phyloP scores from a whole-genome alignment of 2,797 vertebrate genomes.

The Lagodon rhomboides region DNA sequence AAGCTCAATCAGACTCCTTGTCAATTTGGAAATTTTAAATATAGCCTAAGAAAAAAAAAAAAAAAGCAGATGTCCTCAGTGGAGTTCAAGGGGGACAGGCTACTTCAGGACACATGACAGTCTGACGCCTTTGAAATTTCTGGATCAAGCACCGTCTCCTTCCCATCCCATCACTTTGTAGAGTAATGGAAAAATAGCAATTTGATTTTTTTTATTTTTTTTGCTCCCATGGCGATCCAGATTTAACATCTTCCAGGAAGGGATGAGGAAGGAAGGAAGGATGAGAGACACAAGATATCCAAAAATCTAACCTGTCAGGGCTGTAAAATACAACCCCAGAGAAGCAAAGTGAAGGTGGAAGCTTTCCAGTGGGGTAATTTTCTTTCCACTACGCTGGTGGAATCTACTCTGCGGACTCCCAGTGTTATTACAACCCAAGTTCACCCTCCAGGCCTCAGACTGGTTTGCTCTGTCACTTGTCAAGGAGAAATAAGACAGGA shows the following conservation, averaged over 20 bases:
- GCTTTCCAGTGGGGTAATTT: constrained; percentile 55
- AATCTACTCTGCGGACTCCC: constrained; percentile 58
- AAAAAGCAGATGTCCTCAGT: constrained; percentile 24
- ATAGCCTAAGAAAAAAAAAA: constrained; percentile 12
- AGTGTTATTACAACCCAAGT: constrained; percentile 68
- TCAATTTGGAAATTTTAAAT: constrained; percentile 53
- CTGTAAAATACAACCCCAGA: constrained; percentile 57
- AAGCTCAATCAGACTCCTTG: constrained; percentile 54
- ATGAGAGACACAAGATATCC: constrained; percentile 58
- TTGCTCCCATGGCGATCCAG: constrained; percentile 47
- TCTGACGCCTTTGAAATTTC: constrained; percentile 37
- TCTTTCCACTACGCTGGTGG: constrained; percentile 37
- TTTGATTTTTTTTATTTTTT: constrained; percentile 59
- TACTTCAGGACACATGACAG: constrained; percentile 12
- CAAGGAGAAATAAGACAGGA: constrained; percentile 65
- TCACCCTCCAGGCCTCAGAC: constrained; percentile 47
- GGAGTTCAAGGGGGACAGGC: constrained; percentile 29
- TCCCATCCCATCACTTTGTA: constrained; percentile 32
- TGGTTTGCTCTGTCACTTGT: constrained; percentile 59
- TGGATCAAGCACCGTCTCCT: constrained; percentile 53
- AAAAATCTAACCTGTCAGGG: constrained; percentile 62
- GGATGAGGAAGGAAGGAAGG: constrained; percentile 14
- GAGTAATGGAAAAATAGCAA: constrained; percentile 55
- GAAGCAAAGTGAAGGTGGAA: constrained; percentile 51
- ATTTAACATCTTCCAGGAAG: constrained; percentile 55